Percentiles rank a stretch among this genome's conserved stretches.
These are phyloP conservation scores for Diorhabda elongata DNA, from an alignment of 1,140 invertebrate species.

Conservation along the genomic window DNA sequence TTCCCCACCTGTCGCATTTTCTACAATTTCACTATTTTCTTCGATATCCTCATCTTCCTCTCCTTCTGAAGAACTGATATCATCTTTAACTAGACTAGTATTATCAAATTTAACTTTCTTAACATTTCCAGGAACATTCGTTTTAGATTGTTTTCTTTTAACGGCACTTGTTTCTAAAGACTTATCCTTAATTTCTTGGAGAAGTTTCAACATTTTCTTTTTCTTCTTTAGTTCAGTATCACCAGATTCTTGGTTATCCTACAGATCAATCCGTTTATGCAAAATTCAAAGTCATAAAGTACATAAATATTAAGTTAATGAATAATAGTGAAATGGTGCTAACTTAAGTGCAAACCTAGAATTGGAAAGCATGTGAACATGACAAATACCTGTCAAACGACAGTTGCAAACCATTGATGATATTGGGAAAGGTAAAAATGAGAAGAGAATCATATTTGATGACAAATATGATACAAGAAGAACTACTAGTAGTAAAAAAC, in stretches of 20 bases:
- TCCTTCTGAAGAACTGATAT: background rate
- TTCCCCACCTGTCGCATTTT: too few species aligned
- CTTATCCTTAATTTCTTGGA: constrained; percentile 5
- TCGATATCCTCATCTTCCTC: constrained; percentile 39
- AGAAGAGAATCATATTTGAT: too few species aligned
- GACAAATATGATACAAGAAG: too few species aligned
- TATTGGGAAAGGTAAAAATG: too few species aligned
- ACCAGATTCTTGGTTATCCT: constrained; percentile 33
- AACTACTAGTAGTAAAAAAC: too few species aligned
- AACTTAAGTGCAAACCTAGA: too few species aligned
- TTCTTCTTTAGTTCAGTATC: constrained; percentile 31
- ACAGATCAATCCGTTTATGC: constrained; percentile 20
- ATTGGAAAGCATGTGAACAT: too few species aligned
- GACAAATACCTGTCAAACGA: too few species aligned
- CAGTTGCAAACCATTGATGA: too few species aligned
- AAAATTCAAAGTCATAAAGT: background rate
- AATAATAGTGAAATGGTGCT: too few species aligned
- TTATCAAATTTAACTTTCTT: constrained; percentile 6
- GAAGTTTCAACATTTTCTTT: constrained; percentile 46
- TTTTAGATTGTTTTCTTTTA: constrained; percentile 22
- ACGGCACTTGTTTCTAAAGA: constrained; percentile 5
- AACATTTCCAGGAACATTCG: background rate
- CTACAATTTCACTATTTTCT: constrained; percentile 39
- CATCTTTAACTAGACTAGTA: constrained; percentile 5
- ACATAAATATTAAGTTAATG: too few species aligned